Base-by-base conservation (phyloP, 2,888 invertebrate genomes). In the Dryobotodes eremita region DNA sequence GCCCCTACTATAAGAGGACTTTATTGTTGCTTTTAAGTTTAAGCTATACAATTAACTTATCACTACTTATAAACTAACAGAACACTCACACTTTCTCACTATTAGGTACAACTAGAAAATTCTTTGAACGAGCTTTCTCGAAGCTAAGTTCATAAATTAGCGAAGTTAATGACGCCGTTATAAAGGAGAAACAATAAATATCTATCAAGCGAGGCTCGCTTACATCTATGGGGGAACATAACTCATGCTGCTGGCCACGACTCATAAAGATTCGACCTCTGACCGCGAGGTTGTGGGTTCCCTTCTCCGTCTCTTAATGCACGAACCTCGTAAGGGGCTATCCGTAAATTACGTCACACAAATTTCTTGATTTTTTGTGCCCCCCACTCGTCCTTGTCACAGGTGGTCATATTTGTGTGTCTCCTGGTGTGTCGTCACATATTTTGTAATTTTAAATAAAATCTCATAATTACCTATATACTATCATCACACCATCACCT, bases 231-330 rank as follows among this genome's bases (percentile, higher is more conserved):
- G 69, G 55, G 46, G 74, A 72, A 74, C 71, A 80, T 91, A 90
- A 84, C 83, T 90, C 90, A 90, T 88, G 79, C 66, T 76, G 84
- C 82, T 83, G 86, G 88, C 87, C 90, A 86, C 86, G 87, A 82
- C 88, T 91, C 91, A 88, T 92, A 92, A 93, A 92, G 88, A 87
- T 84, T 80, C 80, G 88, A 91, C 91, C 92, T 92, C 75, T 91
- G 90, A 91, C 91, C 91, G 83, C 82, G 70, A 88, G 89, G 90
- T 90, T 87, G 89, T 80, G 82, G 81, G 88, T 88, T 87, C 80
- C 80, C 76, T 83, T 86, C 86, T 76, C 83, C 75, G 86, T 88
- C 90, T 72, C 89, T 90, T 92, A 90, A 91, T 91, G 84, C 85
- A 75, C 55, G 42, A 91, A 80, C 86, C 88, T 75, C 76, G 66